Percentiles rank a stretch among this genome's conserved stretches.
These are phyloP conservation scores for Muraenolepis orangiensis DNA, from an alignment of 2,797 vertebrate genomes.

Conservation along the genomic window DNA sequence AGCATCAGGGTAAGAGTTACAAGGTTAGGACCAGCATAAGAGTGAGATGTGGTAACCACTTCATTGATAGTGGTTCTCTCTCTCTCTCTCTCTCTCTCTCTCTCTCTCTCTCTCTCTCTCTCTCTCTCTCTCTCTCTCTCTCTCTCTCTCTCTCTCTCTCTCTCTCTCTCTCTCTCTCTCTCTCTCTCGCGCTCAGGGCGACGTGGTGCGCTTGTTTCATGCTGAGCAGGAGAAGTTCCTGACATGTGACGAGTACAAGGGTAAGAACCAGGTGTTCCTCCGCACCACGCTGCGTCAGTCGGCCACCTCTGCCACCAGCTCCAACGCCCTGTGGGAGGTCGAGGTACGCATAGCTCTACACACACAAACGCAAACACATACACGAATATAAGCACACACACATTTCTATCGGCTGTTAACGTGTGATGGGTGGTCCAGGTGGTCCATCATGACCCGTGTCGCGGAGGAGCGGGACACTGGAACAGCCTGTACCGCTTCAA, in stretches of 20 bases:
- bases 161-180: not conserved
- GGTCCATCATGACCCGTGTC: conserved; percentile 94
- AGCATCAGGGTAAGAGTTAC: too few relatives aligned
- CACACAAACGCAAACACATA: conserved; percentile 3
- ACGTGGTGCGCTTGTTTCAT: conserved; percentile 92
- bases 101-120: not conserved
- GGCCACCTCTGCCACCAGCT: conserved; percentile 92
- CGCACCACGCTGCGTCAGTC: conserved; percentile 91
- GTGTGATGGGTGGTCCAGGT: conserved; percentile 70
- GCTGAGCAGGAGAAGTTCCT: conserved; percentile 97
- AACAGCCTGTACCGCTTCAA: conserved; percentile 97
- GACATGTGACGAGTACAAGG: conserved; percentile 91
- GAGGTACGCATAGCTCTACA: conserved; percentile 78
- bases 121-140: too few relatives aligned
- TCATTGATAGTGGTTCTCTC: not conserved
- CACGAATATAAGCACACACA: not conserved
- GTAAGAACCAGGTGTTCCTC: conserved; percentile 89
- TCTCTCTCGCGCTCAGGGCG: conserved; percentile 73
- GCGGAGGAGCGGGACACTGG: conserved; percentile 96
- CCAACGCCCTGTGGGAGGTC: conserved; percentile 96
- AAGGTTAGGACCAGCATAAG: too few relatives aligned
- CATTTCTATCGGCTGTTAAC: too few relatives aligned
- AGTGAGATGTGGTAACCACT: too few relatives aligned
- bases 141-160: too few relatives aligned
- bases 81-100: too few relatives aligned